Evolutionary conservation across 2,888 invertebrate species (phyloP).

Genomic region (Tachystola acroxantha): DNA sequence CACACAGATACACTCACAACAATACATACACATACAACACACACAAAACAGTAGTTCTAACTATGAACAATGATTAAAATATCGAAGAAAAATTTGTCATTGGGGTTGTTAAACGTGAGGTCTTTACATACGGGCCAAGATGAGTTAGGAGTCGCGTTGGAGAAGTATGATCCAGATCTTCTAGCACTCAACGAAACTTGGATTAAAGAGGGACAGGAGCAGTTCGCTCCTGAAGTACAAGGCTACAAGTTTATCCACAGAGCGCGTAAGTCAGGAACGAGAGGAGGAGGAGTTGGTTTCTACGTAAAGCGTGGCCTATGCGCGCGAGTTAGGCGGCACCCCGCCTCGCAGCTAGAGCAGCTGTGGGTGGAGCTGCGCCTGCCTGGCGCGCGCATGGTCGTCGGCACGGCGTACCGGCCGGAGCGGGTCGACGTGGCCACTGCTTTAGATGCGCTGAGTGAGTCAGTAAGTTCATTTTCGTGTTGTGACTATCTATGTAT

Average conservation of each 20-base stretch:
- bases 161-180: conserved; percentile 12
- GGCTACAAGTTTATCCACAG: conserved; percentile 7
- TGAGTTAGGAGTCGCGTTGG: conserved; percentile 14
- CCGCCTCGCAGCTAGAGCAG: conserved; percentile 16
- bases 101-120: conserved; percentile 19
- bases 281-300: conserved; percentile 13
- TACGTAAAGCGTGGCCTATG: conserved; percentile 9
- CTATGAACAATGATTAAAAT: not conserved
- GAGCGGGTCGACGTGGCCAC: conserved; percentile 7
- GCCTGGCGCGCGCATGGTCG: conserved; percentile 13
- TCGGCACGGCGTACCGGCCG: conserved; percentile 19
- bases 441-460: conserved; percentile 14
- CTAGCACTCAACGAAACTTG: conserved; percentile 16
- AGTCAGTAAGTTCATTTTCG: conserved; percentile 11
- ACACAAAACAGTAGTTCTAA: not conserved
- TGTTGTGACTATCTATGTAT: conserved; percentile 12
- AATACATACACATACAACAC: no score
- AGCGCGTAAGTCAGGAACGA: not conserved
- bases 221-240: conserved; percentile 7
- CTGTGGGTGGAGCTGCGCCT: conserved; percentile 18
- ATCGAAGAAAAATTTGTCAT: conserved; percentile 9
- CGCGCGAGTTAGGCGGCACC: conserved; percentile 10
- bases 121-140: conserved; percentile 21
- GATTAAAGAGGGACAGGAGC: conserved; percentile 8
- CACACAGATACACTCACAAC: no score